Evolutionary conservation across 1,140 invertebrate genomes (phyloP).

Genomic region (Goniozus legneri): DNA sequence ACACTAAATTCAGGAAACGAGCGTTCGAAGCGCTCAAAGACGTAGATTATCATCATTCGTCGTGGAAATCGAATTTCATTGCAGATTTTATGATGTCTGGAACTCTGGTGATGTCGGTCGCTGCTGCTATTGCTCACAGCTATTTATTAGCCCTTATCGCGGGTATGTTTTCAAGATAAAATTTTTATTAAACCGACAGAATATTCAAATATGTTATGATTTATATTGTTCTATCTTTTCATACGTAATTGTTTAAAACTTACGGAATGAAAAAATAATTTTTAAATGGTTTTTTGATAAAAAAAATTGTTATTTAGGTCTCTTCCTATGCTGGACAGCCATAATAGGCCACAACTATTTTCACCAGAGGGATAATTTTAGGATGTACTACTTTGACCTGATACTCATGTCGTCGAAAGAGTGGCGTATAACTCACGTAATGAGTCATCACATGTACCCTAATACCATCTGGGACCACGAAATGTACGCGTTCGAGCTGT

Average conservation of each 20-base stretch:
- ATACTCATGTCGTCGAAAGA: slow-evolving; percentile 64
- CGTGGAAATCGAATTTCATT: slow-evolving; percentile 51
- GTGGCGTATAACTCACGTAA: slow-evolving; percentile 72
- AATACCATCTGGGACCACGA: slow-evolving; percentile 78
- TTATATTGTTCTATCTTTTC: not conserved
- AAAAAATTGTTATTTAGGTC: too few species aligned
- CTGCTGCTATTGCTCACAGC: slow-evolving; percentile 48
- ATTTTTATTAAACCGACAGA: not conserved
- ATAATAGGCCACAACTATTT: slow-evolving; percentile 78
- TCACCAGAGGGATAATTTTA: slow-evolving; percentile 74
- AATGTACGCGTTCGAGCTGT: slow-evolving; percentile 66
- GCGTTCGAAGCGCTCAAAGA: slow-evolving; percentile 55
- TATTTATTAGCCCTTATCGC: slow-evolving; percentile 22
- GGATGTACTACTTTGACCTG: slow-evolving; percentile 79
- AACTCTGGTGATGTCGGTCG: slow-evolving; percentile 54
- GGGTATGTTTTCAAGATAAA: too few species aligned
- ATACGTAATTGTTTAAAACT: not conserved
- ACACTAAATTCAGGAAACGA: slow-evolving; percentile 60
- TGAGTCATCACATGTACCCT: slow-evolving; percentile 79
- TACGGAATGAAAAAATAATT: not conserved
- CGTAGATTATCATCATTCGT: slow-evolving; percentile 44
- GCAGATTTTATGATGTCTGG: slow-evolving; percentile 55
- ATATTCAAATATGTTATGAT: slow-evolving; percentile 1
- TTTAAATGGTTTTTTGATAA: not conserved
- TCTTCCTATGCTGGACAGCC: slow-evolving; percentile 57